Base-by-base conservation (phyloP, 2,888 invertebrate genomes). In the Nomada hirtipes region DNA sequence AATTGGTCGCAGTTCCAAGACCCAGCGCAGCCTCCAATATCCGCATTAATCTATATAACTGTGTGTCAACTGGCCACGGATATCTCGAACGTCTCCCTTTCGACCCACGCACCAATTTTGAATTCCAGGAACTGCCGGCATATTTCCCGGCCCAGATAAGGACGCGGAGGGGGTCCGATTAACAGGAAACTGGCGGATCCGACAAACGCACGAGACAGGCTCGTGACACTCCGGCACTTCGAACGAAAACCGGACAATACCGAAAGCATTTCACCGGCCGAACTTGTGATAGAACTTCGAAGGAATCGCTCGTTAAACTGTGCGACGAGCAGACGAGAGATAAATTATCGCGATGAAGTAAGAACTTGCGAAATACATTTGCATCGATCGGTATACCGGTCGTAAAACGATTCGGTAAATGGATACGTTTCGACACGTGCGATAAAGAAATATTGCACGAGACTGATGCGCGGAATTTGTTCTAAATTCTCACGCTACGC, bases 81-180 rank as follows among this genome's bases (percentile, higher is more conserved):
- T 76, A 83, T 63, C 74, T 60, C 63, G n/a, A 36, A 36, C 18
- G 69, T 63, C 63, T 47, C 64, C 55, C 65, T 50, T 44, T 11
- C 70, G 13, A 50, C 61, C 72, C 63, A 74, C 76, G 83, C 73
- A 23, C 71, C 68, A 79, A 79, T 83, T 79, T 84, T 63, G 69
- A 83, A 83, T 84, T 84, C 84, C 73, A 59, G 72, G 80, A 83
- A 84, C 84, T 20, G 63, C 20, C 64, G n/a, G 70, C 73, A 55
- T 61, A 36, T 68, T 83, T 81, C 74, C 75, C 57, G 83, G 11
- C 73, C 42, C 29, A 50, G 83, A 82, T 83, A 83, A 83, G 79
- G 55, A 71, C 68, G 36, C 26, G n/a, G 50, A 64, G 53, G 65
- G 65, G 76, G 82, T 55, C 57, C 67, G 69, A 77, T 83, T 73